Evolutionary conservation across 2,888 invertebrate genomes (phyloP).

Genomic region (Ennomos fuscantarius): DNA sequence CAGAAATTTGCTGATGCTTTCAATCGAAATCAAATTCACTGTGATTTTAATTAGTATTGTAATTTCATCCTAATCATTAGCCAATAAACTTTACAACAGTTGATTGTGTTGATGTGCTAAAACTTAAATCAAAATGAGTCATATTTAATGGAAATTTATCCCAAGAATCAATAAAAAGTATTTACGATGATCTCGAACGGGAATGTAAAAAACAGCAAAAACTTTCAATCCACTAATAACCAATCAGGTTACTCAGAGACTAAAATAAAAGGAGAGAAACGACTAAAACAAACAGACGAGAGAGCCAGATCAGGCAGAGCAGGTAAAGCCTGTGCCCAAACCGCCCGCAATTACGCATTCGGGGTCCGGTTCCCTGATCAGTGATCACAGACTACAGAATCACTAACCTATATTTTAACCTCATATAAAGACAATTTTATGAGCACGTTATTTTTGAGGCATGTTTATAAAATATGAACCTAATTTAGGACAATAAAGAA

Average conservation of each 20-base stretch:
- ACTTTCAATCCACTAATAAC: slow-evolving; percentile 44
- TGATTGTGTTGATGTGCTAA: slow-evolving; percentile 2
- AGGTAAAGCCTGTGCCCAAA: slow-evolving; percentile 60
- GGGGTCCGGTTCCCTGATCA: slow-evolving; percentile 52
- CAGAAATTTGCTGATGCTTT: too few species aligned
- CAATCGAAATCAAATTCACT: too few species aligned
- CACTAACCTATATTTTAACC: slow-evolving; percentile 74
- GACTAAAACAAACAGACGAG: slow-evolving; percentile 58
- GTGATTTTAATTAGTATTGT: too few species aligned
- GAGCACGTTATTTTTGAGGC: slow-evolving; percentile 43
- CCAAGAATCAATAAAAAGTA: slow-evolving; percentile 1
- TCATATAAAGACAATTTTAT: slow-evolving; percentile 63
- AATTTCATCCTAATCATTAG: neutral
- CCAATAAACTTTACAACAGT: slow-evolving; percentile 1
- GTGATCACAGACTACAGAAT: slow-evolving; percentile 50
- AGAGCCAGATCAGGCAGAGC: slow-evolving; percentile 37
- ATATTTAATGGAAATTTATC: slow-evolving; percentile 6
- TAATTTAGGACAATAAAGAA: slow-evolving; percentile 40
- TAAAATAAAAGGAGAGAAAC: slow-evolving; percentile 41
- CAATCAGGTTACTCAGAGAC: slow-evolving; percentile 55
- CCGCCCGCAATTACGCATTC: slow-evolving; percentile 65
- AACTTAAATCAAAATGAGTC: slow-evolving; percentile 7
- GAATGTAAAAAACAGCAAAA: slow-evolving; percentile 47
- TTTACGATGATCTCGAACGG: slow-evolving; percentile 30
- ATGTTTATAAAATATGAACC: slow-evolving; percentile 43